Evolutionary conservation across 2,113 vertebrate species (phyloP), one percentile per base, ranked within the genome.

Genomic region (Crypturellus undulatus): DNA sequence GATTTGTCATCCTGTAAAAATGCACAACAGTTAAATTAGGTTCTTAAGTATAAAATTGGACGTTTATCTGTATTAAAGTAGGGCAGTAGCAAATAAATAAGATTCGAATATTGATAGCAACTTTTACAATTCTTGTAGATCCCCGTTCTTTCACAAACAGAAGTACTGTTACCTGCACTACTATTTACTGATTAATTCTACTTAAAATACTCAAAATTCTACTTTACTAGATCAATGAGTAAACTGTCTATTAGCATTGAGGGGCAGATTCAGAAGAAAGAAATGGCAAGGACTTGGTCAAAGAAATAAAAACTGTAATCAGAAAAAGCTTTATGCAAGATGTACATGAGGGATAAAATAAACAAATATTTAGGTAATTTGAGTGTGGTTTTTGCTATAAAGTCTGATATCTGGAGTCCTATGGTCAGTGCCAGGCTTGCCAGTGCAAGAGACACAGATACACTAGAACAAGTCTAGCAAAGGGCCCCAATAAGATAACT

Each of bases 1-100:
- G 98, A 96, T 87, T 98, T 98, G 83, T 98, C 98, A 15, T 97
- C 97, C 98, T 99, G 93, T 79, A 43, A 58, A 58, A 36, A 94
- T 84, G 21, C 24, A 0, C 4, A 78, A 75, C 38, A 95, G 71
- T 47, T 25, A 82, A 63, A 92, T 93, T 75, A 93, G 22, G 12
- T 30, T 90, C 60, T 69, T 63, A 51, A 45, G 32, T 28, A 45
- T 40, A 60, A 71, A 84, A 94, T 24, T 9, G 58, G 36, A 71
- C 56, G 52, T 67, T 72, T 76, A 25, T 25, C 5, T 59, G n/a
- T 11, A 78, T 13, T 17, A 12, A 71, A 72, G 7, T 17, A 84
- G 49, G 47, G 4, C 30, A 92, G 26, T 1, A 90, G 36, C 54
- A 30, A 65, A 28, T 22, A 42, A 56, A 30, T 56, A 56, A 30